Evolutionary conservation across 2,888 invertebrate species (phyloP), one percentile per base, ranked within the genome.

Genomic region (Cephus pygmeus): DNA sequence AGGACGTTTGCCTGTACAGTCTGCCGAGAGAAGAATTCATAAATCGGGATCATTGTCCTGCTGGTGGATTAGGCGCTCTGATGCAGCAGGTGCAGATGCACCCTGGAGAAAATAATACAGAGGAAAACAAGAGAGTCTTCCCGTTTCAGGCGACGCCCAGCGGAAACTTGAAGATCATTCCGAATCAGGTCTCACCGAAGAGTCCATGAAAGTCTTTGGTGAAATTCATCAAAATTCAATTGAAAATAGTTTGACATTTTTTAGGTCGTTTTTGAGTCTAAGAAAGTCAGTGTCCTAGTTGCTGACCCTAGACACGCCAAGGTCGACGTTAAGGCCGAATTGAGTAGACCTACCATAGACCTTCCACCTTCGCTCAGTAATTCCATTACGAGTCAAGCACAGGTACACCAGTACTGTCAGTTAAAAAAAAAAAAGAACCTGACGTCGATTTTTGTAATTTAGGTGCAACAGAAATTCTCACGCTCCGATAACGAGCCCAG

Each of bases 121-220:
- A 82, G 56, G 84, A 87, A 12, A 69, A 80, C 30, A 86, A 81
- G 36, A 83, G 89, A 75, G 83, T 86, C n/a, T 95, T 95, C 88
- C 95, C 95, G 3, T 95, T 95, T 86, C 94, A 94, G 87, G 89
- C 93, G 2, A 95, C 95, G 1, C 94, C 95, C 0, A 95, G 95
- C 89, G 95, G 95, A 83, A 94, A 95, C 88, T 91, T 95, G 76
- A 95, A 95, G 92, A 93, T 95, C 79, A 92, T 94, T 78, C 94
- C 95, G 2, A 94, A 95, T 90, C 95, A 95, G 93, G 95, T 95
- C 90, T 84, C 23, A 9, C 6, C 3, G 56, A 56, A 56, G 56
- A 23, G 23, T 56, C 56, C 1, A 1, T 23, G 9, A 56, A 56
- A 56, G 23, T 15, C 23, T 1, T 0, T 9, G 6, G 6, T 56